Evolutionary conservation across 2,888 invertebrate genomes (phyloP).

Genomic region (Rhopalosiphum nymphaeae): DNA sequence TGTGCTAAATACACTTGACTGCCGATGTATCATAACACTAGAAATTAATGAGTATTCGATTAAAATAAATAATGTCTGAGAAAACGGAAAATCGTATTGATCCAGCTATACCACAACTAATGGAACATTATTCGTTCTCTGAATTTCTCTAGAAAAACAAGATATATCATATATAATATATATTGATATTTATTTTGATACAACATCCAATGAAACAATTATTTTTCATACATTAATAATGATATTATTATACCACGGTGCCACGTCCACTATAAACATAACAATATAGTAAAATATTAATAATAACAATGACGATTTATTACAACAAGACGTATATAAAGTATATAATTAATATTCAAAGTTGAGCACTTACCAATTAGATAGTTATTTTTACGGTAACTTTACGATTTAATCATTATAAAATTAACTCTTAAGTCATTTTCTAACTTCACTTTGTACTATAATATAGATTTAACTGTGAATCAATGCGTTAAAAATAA

Average conservation of each 20-base stretch:
- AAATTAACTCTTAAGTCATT: background rate
- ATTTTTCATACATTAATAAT: background rate
- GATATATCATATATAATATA: background rate
- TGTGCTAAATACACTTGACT: too few relatives aligned
- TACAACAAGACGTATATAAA: background rate
- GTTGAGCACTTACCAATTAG: background rate
- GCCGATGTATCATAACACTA: too few relatives aligned
- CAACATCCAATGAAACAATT: background rate
- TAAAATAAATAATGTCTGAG: background rate
- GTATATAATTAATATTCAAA: background rate
- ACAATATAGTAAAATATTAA: background rate
- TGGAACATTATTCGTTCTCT: background rate
- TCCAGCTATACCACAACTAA: background rate
- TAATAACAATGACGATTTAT: background rate
- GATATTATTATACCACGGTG: background rate
- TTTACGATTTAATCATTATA: background rate
- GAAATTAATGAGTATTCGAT: background rate
- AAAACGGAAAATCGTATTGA: background rate
- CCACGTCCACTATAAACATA: background rate
- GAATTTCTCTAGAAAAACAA: background rate
- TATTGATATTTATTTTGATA: background rate
- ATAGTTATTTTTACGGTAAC: background rate
- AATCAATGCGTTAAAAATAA: background rate
- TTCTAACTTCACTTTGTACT: background rate
- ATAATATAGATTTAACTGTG: background rate